Base-by-base conservation (phyloP, 2,888 invertebrate genomes). In the Molorchus minor region DNA sequence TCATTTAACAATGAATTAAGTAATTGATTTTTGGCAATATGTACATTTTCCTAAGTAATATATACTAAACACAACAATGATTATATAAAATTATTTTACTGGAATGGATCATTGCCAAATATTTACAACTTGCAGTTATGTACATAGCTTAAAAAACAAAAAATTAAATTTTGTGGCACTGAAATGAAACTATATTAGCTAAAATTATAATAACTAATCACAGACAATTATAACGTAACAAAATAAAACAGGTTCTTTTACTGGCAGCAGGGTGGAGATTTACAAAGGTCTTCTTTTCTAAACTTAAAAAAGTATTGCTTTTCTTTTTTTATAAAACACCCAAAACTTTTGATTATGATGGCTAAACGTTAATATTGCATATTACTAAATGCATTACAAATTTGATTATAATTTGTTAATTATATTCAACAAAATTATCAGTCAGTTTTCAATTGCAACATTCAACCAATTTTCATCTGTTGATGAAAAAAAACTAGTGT, bases 11-110 rank as follows among this genome's bases (percentile, higher is more conserved):
- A 78, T 77, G 74, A 77, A 76, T 75, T 71, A 77, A 71, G 75
- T 75, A 77, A 71, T 71, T 72, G 71, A 73, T 75, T 77, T 77
- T 79, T 79, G 78, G 78, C 79, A 78, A 77, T 80, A 79, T 80
- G 75, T 79, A 80, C 79, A 80, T 71, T 70, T 73, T 64, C 74
- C 71, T 73, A 72, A 70, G 58, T 73, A 74, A 71, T 74, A 74
- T 76, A 76, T 76, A 77, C 75, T 71, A 71, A 77, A 79, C 77
- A 79, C 77, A 79, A 78, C 76, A 77, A 77, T 68, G 66, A 77
- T 77, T 69, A 73, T 73, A 74, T 71, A 76, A 77, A 75, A 75
- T 73, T 69, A 74, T 71, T 72, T 71, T 67, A 73, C 68, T 70
- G 75, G 77, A 78, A 78, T 79, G 79, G 75, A 77, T 76, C 71